These are phyloP conservation scores for Dilophus febrilis DNA, from an alignment of 2,888 invertebrate genomes.

Conservation along the genomic window DNA sequence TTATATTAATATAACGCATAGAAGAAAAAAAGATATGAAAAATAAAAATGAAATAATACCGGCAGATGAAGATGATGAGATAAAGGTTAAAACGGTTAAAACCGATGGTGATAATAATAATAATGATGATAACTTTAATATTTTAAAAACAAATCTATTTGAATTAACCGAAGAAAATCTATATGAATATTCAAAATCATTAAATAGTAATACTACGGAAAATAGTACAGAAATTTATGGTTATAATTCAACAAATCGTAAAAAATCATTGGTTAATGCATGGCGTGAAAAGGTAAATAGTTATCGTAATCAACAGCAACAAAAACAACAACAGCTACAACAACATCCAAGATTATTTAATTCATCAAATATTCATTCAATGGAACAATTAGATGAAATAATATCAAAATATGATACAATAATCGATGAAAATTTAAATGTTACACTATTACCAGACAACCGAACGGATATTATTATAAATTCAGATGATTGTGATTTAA, in stretches of 20 bases:
- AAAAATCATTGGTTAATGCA: slow-evolving; percentile 19
- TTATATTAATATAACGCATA: slow-evolving; percentile 29
- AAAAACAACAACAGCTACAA: no score
- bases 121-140: not conserved
- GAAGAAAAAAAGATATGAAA: slow-evolving; percentile 14
- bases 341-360: slow-evolving; percentile 20
- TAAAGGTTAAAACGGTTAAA: not conserved
- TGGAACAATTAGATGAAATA: slow-evolving; percentile 14
- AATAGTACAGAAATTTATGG: no score
- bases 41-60: slow-evolving; percentile 9
- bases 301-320: no score
- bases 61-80: not conserved
- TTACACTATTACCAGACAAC: not conserved
- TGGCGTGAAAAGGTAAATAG: slow-evolving; percentile 24
- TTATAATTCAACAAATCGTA: no score
- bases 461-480: no score
- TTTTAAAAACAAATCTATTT: slow-evolving; percentile 9
- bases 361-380: slow-evolving; percentile 19
- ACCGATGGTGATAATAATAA: not conserved
- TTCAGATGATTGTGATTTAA: not conserved
- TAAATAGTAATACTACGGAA: not conserved
- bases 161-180: slow-evolving; percentile 13
- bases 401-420: no score
- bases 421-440: no score
- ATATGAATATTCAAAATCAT: slow-evolving; percentile 7